A percentile compares a stretch with the other conserved stretches of the same genome.
Evolutionary conservation across 2,797 vertebrate species (phyloP).

Genomic region (Masticophis lateralis): DNA sequence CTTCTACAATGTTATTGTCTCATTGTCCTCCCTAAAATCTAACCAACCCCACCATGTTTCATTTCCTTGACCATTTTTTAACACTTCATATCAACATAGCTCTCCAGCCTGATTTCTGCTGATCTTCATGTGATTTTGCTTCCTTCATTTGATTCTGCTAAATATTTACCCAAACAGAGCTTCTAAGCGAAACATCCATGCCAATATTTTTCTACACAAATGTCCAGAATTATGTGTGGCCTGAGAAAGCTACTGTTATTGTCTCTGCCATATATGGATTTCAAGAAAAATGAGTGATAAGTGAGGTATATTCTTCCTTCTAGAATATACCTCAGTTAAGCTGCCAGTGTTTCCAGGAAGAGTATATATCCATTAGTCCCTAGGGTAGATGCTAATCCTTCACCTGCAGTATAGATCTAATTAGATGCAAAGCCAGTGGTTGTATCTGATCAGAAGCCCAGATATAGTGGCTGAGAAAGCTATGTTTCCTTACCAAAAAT

Average conservation of each 20-base stretch:
- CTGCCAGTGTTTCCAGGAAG: neutral
- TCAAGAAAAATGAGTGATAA: neutral
- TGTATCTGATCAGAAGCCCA: neutral
- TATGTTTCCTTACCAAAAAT: too few relatives aligned
- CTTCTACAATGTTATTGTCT: neutral
- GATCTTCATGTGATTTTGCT: neutral
- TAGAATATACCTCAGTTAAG: neutral
- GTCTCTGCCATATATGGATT: neutral
- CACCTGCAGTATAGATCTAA: too few relatives aligned
- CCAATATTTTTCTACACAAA: neutral
- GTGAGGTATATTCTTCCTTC: neutral
- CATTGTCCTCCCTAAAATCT: neutral
- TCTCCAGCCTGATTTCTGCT: neutral
- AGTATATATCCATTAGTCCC: neutral
- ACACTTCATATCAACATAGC: neutral
- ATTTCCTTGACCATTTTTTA: neutral
- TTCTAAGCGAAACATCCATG: too few relatives aligned
- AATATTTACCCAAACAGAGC: neutral
- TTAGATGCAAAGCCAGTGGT: neutral
- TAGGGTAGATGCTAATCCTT: too few relatives aligned
- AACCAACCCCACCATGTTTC: neutral
- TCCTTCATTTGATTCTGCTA: neutral
- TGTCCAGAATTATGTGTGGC: neutral
- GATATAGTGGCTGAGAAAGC: neutral
- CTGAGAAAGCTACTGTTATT: neutral